A percentile compares a stretch with the other conserved stretches of the same genome.
phyloP scores from a whole-genome alignment of 2,113 vertebrate species.

The Lontra canadensis region DNA sequence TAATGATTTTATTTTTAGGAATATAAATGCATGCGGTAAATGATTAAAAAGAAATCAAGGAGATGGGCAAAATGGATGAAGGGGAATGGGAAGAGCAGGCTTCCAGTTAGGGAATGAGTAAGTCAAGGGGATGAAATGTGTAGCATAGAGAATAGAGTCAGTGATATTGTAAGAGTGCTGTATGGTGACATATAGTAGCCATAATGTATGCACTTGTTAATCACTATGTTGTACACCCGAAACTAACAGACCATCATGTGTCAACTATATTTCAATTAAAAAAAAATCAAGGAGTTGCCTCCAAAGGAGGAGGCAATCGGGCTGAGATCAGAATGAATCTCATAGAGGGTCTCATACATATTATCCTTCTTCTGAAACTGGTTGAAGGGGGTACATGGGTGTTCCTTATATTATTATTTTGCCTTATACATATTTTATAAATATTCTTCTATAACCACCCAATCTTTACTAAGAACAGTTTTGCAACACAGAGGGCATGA shows the following conservation, averaged over 20 bases:
- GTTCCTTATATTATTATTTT: not conserved
- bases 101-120: not conserved
- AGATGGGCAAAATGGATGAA: not conserved
- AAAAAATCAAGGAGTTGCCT: not conserved
- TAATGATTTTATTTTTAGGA: not conserved
- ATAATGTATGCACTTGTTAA: not conserved
- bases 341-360: not conserved
- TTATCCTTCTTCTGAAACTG: not conserved
- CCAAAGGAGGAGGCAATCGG: not conserved
- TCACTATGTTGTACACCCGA: not conserved
- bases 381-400: not conserved
- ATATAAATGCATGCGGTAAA: not conserved
- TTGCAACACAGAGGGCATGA: not conserved
- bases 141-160: not conserved
- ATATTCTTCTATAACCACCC: not conserved
- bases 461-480: not conserved
- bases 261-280: not conserved
- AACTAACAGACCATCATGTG: not conserved
- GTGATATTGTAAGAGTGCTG: not conserved
- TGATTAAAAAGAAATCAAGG: not conserved
- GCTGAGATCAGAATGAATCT: not conserved
- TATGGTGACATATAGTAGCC: not conserved
- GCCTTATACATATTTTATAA: slow-evolving; percentile 32
- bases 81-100: not conserved
- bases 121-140: not conserved